Percentiles rank a stretch among this genome's conserved stretches.
Evolutionary conservation across 2,797 vertebrate genomes (phyloP).

Genomic region (Poecilia picta): DNA sequence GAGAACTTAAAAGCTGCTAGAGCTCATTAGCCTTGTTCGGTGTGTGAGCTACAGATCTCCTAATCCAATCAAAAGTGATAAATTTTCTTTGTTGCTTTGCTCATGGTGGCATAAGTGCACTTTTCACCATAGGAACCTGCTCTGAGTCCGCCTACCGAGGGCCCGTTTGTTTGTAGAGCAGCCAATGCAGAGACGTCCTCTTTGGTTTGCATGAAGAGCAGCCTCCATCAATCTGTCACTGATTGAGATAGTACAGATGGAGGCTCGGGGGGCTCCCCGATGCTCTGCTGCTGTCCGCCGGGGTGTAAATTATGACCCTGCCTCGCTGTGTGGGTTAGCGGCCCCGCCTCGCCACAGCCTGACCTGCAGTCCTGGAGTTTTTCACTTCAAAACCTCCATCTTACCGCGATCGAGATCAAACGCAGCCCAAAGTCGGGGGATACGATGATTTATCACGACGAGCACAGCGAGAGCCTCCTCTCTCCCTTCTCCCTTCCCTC

Average conservation of each 20-base stretch:
- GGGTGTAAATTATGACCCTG: constrained; percentile 87
- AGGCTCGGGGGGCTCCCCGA: constrained; percentile 81
- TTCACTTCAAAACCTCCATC: constrained; percentile 97
- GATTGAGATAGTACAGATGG: constrained; percentile 87
- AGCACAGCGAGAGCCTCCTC: constrained; percentile 79
- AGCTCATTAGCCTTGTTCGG: constrained; percentile 24
- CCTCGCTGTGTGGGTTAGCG: constrained; percentile 93
- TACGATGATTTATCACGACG: constrained; percentile 94
- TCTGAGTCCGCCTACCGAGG: constrained; percentile 53
- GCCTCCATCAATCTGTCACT: constrained; percentile 85
- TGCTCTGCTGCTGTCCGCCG: constrained; percentile 84
- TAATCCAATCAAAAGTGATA: constrained; percentile 49
- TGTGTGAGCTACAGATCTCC: constrained; percentile 37
- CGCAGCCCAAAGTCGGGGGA: constrained; percentile 87
- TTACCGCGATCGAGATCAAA: constrained; percentile 96
- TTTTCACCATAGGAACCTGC: constrained; percentile 62
- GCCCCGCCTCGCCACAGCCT: constrained; percentile 89
- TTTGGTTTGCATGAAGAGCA: constrained; percentile 81
- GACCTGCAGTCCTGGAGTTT: constrained; percentile 96
- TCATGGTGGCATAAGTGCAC: constrained; percentile 47
- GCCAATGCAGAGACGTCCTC: constrained; percentile 67
- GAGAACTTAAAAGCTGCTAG: constrained; percentile 14
- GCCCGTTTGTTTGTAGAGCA: constrained; percentile 67
- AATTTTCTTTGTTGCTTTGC: constrained; percentile 56
- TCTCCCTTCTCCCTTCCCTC: constrained; percentile 43